Evolutionary conservation across 1,140 invertebrate genomes (phyloP).

Genomic region (Chironomus tepperi): DNA sequence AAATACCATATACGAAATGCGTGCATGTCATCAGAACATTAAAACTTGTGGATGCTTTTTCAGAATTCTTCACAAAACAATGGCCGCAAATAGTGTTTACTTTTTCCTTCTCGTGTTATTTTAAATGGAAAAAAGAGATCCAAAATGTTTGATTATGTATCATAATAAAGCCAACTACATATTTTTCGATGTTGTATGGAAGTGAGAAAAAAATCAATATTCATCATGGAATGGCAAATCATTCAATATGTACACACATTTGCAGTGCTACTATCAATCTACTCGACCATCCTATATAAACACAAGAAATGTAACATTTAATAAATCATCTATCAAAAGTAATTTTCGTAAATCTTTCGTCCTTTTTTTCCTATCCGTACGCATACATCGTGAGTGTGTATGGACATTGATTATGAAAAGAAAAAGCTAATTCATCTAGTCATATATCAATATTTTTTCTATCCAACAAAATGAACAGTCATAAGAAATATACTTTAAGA

Average conservation of each 20-base stretch:
- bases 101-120: background rate
- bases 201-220: background rate
- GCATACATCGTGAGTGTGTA: no score
- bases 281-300: background rate
- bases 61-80: no score
- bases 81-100: background rate
- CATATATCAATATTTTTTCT: no score
- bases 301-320: background rate
- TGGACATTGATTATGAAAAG: no score
- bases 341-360: background rate
- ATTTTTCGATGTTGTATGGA: background rate
- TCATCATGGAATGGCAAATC: background rate
- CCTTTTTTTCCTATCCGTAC: background rate
- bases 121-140: background rate
- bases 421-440: no score
- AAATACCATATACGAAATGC: no score
- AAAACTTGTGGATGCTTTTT: no score
- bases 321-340: constrained; percentile 3
- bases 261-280: background rate
- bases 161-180: background rate
- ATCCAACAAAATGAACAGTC: no score
- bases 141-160: background rate
- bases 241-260: no score
- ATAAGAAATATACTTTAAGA: no score
- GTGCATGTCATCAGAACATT: no score